These are phyloP conservation scores for Uloborus plumipes DNA, from an alignment of 2,888 invertebrate genomes.

Conservation along the genomic window DNA sequence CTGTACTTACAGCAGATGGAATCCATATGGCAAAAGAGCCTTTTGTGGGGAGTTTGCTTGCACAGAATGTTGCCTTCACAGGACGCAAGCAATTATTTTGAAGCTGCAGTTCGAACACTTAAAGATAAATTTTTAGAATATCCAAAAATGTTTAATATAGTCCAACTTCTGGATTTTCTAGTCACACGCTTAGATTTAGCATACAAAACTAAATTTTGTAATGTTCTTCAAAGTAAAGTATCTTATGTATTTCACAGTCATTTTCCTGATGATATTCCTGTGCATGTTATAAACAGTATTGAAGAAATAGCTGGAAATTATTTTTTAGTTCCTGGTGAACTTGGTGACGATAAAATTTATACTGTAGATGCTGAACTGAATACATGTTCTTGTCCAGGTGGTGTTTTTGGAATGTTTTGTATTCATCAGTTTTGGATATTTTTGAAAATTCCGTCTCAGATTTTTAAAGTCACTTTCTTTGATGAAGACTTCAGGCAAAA, in stretches of 20 bases:
- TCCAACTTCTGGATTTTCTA: conserved; percentile 41
- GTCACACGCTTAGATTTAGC: conserved; percentile 35
- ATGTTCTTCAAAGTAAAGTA: conserved; percentile 21
- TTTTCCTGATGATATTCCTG: conserved; percentile 25
- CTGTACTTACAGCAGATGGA: conserved; percentile 17
- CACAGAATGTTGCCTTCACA: conserved; percentile 27
- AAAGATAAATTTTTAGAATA: conserved; percentile 43
- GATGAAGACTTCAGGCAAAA: conserved; percentile 26
- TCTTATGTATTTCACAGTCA: conserved; percentile 18
- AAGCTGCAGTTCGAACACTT: conserved; percentile 40
- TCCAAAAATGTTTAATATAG: conserved; percentile 31
- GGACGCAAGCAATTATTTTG: conserved; percentile 50
- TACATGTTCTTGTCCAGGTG: conserved; percentile 37
- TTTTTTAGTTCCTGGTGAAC: conserved; percentile 43
- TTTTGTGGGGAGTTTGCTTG: conserved; percentile 10
- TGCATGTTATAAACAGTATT: conserved; percentile 20
- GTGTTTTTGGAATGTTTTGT: conserved; percentile 36
- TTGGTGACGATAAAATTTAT: conserved; percentile 19
- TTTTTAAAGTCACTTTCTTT: conserved; percentile 34
- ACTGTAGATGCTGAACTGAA: conserved; percentile 47
- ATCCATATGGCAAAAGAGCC: conserved; percentile 22
- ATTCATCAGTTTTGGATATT: conserved; percentile 47
- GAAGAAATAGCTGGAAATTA: conserved; percentile 43
- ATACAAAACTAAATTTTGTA: conserved; percentile 34
- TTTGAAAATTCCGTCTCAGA: conserved; percentile 21